phyloP scores from a whole-genome alignment of 2,797 vertebrate genomes.

The Synaphobranchus kaupii region DNA sequence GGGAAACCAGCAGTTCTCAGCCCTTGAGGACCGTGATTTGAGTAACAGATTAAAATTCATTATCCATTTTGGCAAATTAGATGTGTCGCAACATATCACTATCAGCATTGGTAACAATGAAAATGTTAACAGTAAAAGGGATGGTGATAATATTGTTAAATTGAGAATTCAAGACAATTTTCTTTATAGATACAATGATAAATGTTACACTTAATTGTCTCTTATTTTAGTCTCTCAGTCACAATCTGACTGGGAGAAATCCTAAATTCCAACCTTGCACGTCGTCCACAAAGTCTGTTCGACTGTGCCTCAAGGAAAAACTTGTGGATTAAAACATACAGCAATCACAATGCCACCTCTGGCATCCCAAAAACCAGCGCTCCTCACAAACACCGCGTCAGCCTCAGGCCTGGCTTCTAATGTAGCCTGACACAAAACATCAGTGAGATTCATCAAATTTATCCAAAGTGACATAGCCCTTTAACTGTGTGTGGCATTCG shows the following conservation, averaged over 20 bases:
- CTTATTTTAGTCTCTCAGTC: background rate
- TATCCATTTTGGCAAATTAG: background rate
- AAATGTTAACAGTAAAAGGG: background rate
- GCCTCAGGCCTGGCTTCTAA: background rate
- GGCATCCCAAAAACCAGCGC: background rate
- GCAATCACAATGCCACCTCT: background rate
- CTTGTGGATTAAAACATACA: background rate
- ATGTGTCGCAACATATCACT: background rate
- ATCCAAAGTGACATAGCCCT: background rate
- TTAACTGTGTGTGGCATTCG: background rate
- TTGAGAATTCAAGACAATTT: background rate
- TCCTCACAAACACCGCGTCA: background rate
- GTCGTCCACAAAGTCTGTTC: background rate
- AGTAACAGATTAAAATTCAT: background rate
- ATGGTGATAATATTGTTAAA: background rate
- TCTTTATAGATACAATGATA: background rate
- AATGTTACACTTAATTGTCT: background rate
- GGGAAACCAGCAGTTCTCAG: no score
- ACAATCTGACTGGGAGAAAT: background rate
- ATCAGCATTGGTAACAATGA: background rate
- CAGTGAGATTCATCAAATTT: background rate
- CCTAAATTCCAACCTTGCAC: background rate
- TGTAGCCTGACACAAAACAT: background rate
- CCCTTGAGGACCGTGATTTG: no score
- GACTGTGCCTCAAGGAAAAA: background rate